Conservation (phyloP, 2,797 vertebrate species). For the Adelosebastes latens region DNA sequence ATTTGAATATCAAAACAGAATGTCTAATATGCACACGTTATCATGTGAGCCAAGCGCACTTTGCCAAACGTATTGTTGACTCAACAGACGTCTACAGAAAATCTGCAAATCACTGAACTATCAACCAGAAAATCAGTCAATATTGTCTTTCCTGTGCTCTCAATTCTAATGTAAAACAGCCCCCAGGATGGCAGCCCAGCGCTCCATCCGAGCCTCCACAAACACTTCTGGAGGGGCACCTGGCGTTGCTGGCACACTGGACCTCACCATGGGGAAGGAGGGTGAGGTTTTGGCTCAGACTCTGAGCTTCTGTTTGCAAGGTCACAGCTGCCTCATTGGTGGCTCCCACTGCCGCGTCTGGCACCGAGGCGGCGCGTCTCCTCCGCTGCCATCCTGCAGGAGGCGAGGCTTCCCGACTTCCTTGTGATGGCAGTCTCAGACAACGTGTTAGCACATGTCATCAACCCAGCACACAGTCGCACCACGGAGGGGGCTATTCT, state of each 20-base stretch:
- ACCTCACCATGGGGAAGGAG: conserved; percentile 65
- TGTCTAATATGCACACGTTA: neutral
- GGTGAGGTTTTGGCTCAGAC: conserved; percentile 69
- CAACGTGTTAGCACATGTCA: conserved; percentile 63
- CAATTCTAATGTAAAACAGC: conserved; percentile 68
- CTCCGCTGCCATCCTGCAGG: conserved; percentile 63
- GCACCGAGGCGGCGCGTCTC: conserved; percentile 54
- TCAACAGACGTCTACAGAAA: conserved; percentile 49
- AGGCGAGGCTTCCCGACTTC: conserved; percentile 66
- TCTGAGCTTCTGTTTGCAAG: conserved; percentile 78
- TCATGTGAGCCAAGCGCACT: conserved; percentile 20
- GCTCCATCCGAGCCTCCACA: conserved; percentile 57
- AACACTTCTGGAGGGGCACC: conserved; percentile 79
- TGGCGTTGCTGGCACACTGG: conserved; percentile 76
- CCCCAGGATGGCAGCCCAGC: conserved; percentile 44
- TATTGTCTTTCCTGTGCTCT: conserved; percentile 54
- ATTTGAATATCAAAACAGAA: conserved; percentile 28
- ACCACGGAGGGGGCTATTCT: conserved; percentile 36
- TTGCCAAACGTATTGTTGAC: conserved; percentile 41
- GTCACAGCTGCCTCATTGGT: conserved; percentile 81
- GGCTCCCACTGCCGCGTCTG: conserved; percentile 69
- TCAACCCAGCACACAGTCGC: conserved; percentile 50
- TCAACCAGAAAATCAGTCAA: conserved; percentile 62
- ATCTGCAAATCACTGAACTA: conserved; percentile 46
- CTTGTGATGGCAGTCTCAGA: conserved; percentile 69